These are phyloP conservation scores for Pseudorectes ferrugineus DNA, from an alignment of 2,113 vertebrate species.

Conservation along the genomic window DNA sequence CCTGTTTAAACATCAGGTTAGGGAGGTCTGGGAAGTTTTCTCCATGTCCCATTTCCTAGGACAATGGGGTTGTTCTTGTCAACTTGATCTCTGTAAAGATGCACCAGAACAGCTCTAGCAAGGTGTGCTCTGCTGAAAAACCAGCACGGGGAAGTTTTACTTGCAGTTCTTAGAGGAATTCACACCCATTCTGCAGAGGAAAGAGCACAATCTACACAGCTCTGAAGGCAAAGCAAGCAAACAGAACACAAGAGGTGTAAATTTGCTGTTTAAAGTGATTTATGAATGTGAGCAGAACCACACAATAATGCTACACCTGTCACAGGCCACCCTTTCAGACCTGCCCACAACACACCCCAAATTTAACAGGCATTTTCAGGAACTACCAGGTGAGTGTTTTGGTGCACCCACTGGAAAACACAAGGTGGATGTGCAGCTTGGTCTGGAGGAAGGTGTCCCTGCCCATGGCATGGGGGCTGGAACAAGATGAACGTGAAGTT, in stretches of 20 bases:
- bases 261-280: neutral
- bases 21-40: neutral
- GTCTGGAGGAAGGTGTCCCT: neutral
- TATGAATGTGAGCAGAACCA: neutral
- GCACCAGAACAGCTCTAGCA: neutral
- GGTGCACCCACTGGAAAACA: neutral
- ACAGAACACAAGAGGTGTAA: neutral
- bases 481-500: neutral
- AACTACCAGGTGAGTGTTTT: neutral
- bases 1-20: neutral
- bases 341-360: neutral
- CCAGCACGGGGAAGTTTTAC: neutral
- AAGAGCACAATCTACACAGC: fast-evolving
- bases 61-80: neutral
- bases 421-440: neutral
- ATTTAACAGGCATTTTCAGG: neutral
- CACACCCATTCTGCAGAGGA: neutral
- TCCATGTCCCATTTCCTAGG: neutral
- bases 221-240: neutral
- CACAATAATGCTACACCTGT: fast-evolving
- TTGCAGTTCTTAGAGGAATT: fast-evolving
- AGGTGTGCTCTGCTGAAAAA: neutral
- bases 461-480: neutral
- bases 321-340: neutral
- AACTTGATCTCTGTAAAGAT: neutral